A percentile compares a stretch with the other conserved stretches of the same genome.
Conservation (phyloP, 2,888 invertebrate genomes). For the Lampropteryx suffumata region DNA sequence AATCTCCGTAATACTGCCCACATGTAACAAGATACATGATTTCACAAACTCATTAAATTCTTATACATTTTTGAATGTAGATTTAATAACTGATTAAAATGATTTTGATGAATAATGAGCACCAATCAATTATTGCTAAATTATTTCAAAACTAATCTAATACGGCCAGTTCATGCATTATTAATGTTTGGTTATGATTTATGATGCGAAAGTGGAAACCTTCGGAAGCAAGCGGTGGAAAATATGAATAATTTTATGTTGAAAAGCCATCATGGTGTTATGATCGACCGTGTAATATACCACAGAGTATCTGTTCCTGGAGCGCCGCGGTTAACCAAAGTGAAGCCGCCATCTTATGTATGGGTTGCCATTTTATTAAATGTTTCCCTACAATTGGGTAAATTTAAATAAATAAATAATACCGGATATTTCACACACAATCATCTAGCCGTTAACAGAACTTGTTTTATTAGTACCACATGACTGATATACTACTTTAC, state of each 20-base stretch:
- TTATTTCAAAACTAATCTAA: slow-evolving; percentile 34
- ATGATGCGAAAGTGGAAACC: slow-evolving; percentile 29
- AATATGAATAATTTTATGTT: slow-evolving; percentile 12
- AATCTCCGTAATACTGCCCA: slow-evolving; percentile 8
- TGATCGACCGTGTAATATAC: background rate
- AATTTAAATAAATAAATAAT: too few species aligned
- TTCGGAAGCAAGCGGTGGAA: slow-evolving; percentile 9
- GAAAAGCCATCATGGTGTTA: background rate
- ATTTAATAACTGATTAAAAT: slow-evolving; percentile 26
- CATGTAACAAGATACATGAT: slow-evolving; percentile 20
- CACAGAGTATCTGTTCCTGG: too few species aligned
- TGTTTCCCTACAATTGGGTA: too few species aligned
- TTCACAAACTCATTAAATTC: slow-evolving; percentile 23
- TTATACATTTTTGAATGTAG: slow-evolving; percentile 21
- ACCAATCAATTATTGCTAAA: slow-evolving; percentile 32
- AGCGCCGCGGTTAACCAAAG: too few species aligned
- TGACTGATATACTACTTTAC: too few species aligned
- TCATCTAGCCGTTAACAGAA: too few species aligned
- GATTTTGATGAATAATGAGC: slow-evolving; percentile 23
- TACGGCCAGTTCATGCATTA: slow-evolving; percentile 27
- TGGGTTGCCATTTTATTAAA: too few species aligned
- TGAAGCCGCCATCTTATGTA: too few species aligned
- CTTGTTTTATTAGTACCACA: too few species aligned
- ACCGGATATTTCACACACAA: too few species aligned
- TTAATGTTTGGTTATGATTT: slow-evolving; percentile 31